Conservation (phyloP, 2,888 invertebrate genomes). For the Polydrusus cervinus region DNA sequence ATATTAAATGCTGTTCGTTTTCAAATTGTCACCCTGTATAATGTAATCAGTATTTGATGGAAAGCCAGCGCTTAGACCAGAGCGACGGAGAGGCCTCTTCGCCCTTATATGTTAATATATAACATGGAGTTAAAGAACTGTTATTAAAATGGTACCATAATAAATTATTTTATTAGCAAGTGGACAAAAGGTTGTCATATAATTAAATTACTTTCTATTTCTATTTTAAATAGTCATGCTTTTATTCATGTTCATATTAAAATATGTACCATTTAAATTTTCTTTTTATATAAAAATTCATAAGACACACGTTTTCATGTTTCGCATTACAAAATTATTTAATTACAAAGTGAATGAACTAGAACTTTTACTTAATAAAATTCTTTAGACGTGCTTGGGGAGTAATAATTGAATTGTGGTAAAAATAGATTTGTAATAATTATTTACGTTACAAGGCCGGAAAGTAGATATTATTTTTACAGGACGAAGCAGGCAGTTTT, state of each 20-base stretch:
- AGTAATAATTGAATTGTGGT: background rate
- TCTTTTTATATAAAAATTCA: conserved; percentile 13
- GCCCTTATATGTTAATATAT: too few relatives aligned
- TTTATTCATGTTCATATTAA: background rate
- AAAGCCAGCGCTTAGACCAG: too few relatives aligned
- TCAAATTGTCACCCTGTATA: too few relatives aligned
- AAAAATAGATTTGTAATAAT: too few relatives aligned
- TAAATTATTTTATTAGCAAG: background rate
- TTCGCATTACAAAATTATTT: conserved; percentile 6
- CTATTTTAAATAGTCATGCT: background rate
- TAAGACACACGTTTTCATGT: background rate
- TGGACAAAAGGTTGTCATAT: conserved; percentile 1
- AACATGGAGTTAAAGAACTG: background rate
- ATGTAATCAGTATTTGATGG: too few relatives aligned
- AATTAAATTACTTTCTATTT: conserved; percentile 22
- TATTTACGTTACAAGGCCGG: too few relatives aligned
- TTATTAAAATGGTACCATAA: background rate
- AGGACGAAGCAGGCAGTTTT: too few relatives aligned
- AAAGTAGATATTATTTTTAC: too few relatives aligned
- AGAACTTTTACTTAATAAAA: conserved; percentile 1
- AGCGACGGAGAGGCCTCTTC: too few relatives aligned
- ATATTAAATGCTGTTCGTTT: too few relatives aligned
- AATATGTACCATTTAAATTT: conserved; percentile 1
- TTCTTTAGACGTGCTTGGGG: background rate
- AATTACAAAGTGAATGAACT: conserved; percentile 9